Base-by-base conservation (phyloP, 2,888 invertebrate species). In the Dicycla oo region DNA sequence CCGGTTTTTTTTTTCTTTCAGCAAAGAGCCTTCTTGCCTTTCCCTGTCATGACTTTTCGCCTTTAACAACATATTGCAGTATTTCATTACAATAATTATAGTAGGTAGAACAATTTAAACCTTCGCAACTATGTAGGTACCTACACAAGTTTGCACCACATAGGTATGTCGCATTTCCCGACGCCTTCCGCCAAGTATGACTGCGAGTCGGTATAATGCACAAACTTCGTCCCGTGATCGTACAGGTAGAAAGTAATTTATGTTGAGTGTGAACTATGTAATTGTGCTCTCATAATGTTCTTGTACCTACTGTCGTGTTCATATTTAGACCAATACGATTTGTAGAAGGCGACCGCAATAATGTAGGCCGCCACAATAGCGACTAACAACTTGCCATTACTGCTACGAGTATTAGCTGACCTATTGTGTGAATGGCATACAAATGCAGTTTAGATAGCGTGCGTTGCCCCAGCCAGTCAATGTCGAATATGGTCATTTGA, bases 311-410 rank as follows among this genome's bases (percentile, higher is more conserved):
- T 30, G 49, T 47, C 18, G 43, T 53, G 45, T 73, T 49, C 56
- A 66, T 76, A 64, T 68, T 76, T 56, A 40, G 63, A 82, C 64
- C 60, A 67, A 73, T 80, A 69, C 57, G 57, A 64, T 68, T 80
- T 60, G 60, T 61, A 70, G 45, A 79, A 71, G 64, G 66, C 69
- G 53, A 62, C 54, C 51, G 68, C 73, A 69, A 56, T 56, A 69
- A 83, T 79, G 63, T 82, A 79, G 83, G 70, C 68, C 71, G 67
- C 74, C 75, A 67, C 70, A 70, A 71, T 43, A 70, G 60, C 63
- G 60, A 63, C 54, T 70, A 60, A 78, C 81, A 69, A 71, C 53
- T 69, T 64, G 38, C 58, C 58, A 66, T 77, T 64, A 61, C 26
- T 38, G 61, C 58, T 66, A 78, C n/a, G n/a, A n/a, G n/a, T n/a